These are phyloP conservation scores for Crypturellus tataupa DNA, from an alignment of 2,797 vertebrate genomes.

Conservation along the genomic window DNA sequence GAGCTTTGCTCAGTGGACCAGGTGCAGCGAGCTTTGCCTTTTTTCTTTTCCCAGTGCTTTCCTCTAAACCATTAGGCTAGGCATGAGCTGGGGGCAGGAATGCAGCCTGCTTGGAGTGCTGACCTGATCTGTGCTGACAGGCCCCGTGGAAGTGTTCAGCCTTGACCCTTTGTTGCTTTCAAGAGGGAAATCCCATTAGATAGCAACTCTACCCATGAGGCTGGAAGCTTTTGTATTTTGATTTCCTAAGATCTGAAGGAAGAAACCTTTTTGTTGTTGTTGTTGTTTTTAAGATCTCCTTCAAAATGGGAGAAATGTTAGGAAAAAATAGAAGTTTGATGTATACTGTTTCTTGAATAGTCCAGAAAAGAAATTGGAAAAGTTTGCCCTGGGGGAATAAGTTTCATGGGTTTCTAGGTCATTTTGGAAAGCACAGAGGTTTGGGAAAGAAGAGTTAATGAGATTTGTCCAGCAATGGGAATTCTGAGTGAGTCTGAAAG, in stretches of 20 bases:
- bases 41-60: not conserved
- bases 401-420: not conserved
- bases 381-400: not conserved
- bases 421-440: not conserved
- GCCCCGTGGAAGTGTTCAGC: slow-evolving; percentile 19
- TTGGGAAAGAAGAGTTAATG: not conserved
- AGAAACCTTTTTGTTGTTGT: not conserved
- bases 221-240: not conserved
- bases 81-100: not conserved
- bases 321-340: not conserved
- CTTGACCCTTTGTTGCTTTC: slow-evolving; percentile 1
- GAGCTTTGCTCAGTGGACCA: not conserved
- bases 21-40: not conserved
- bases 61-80: not conserved
- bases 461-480: not conserved
- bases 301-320: not conserved
- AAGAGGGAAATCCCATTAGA: slow-evolving; percentile 11
- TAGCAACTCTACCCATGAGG: not conserved
- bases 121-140: not conserved
- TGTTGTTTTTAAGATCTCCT: not conserved
- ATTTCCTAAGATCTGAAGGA: not conserved
- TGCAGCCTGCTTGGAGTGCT: not conserved
- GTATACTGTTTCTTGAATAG: not conserved
- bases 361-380: not conserved
- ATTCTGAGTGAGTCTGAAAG: not conserved